Evolutionary conservation across 1,140 invertebrate genomes (phyloP).

Genomic region (Pseudomyrmex dendroicus): DNA sequence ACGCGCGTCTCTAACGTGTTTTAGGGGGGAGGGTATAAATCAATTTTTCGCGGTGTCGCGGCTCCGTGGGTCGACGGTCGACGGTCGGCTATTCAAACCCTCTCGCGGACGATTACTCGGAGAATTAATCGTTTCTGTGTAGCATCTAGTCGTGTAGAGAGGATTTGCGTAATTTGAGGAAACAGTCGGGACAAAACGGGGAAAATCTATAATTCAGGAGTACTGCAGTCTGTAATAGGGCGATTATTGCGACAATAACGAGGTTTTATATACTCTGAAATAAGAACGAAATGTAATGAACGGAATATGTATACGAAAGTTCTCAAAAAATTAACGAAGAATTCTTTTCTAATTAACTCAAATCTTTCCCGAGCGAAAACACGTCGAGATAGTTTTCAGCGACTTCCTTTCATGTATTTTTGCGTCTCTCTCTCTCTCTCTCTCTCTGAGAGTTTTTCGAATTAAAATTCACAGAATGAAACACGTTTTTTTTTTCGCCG

Average conservation of each 20-base stretch:
- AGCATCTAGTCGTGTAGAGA: background rate
- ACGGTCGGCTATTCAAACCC: background rate
- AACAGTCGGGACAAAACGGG: background rate
- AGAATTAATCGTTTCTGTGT: background rate
- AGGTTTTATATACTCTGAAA: background rate
- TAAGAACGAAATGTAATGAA: background rate
- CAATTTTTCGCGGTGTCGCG: slow-evolving; percentile 45
- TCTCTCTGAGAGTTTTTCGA: too few species aligned
- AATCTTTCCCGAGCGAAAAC: too few species aligned
- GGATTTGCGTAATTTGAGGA: slow-evolving; percentile 1
- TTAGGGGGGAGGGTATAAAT: slow-evolving; percentile 27
- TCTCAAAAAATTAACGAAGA: too few species aligned
- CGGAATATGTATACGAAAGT: too few species aligned
- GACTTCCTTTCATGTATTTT: too few species aligned
- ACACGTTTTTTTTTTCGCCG: too few species aligned
- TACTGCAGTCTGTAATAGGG: background rate
- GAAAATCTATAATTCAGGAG: background rate
- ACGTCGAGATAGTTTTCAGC: too few species aligned
- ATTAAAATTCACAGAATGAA: too few species aligned
- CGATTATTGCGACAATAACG: background rate
- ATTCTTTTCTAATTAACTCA: too few species aligned
- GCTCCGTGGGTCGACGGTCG: slow-evolving; percentile 39
- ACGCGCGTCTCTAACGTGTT: slow-evolving; percentile 10
- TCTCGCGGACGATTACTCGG: background rate
- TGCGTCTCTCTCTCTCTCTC: too few species aligned